Base-by-base conservation (phyloP, 2,888 invertebrate genomes). In the Drosophila koepferae region DNA sequence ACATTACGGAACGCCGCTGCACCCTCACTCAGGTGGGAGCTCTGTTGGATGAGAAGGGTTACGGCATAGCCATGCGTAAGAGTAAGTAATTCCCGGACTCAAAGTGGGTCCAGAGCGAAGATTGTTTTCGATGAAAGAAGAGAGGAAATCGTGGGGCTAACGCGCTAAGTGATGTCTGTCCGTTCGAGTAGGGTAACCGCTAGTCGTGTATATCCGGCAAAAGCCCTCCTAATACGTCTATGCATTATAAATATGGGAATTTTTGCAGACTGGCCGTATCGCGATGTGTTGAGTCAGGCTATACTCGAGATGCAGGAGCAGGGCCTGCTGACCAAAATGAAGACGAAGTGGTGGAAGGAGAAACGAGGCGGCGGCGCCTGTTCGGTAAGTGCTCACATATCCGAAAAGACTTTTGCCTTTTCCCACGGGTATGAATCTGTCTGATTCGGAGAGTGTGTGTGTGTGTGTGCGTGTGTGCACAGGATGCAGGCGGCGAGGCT, bases 321-420 rank as follows among this genome's bases (percentile, higher is more conserved):
- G 64, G 98, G 98, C 28, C 94, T 94, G 73, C 94, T 98, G 70
- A 95, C 95, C 23, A 94, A 95, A 81, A 94, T 98, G 93, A 97
- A 97, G 93, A 95, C 96, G 67, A 96, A 96, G 91, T 98, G 98
- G 98, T 98, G 98, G 98, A 96, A 96, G 91, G 96, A 97, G 93
- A 96, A 96, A 92, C 94, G 96, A 76, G 97, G 96, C 18, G 96
- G 96, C 43, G 96, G 96, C 63, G 95, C 95, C 46, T 96, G 96
- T 91, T 94, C 94, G 92, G 96, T 96, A 94, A 94, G 94, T 92
- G 43, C 23, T 63, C 54, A 51, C 23, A 58, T 55, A 56, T 67
- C 49, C 48, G 54, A 56, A 63, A 68, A 41, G 63, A 48, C 36
- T 62, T 60, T 12, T 49, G 48, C 10, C 67, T 65, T 44, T 44